Evolutionary conservation across 1,140 invertebrate genomes (phyloP), one percentile per base, ranked within the genome.

Genomic region (Bombus pascuorum): DNA sequence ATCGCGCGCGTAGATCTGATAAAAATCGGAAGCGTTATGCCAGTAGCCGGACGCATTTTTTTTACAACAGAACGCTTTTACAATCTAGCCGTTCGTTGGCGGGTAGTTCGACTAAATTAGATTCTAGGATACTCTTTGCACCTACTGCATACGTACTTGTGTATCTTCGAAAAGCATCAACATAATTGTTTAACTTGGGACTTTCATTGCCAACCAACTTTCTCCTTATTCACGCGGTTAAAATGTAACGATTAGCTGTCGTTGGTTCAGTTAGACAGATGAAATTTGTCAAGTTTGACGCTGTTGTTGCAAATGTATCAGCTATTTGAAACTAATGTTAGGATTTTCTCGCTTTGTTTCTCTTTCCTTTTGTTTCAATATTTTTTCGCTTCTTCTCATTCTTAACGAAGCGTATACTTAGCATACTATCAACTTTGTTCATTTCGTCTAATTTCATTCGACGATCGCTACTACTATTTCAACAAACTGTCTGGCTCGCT

Each of bases 171-270:
- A 70, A 37, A 59, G 37, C 22, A 65, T 83, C 39, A 6, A 59
- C 32, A 25, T 76, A 77, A 85, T 89, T 88, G 75, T 88, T 81
- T 57, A 81, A 88, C 71, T 85, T 85, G 47, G 44, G 53, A 76
- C 77, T 77, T 81, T 85, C 82, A 85, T 88, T 79, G 82, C 66
- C 57, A 85, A 73, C 72, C 57, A 25, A 62, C 87, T 88, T 88
- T 88, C 87, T 87, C 86, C 86, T 22, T 76, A 68, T 87, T 86
- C 85, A 78, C 71, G 73, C 66, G 37, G 28, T 59, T 72, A 74
- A 87, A 87, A 83, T 71, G 70, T 87, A 80, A 70, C 81, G 83
- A 84, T 86, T 77, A 75, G 65, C 68, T 70, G 73, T 72, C 71
- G 74, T 37, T 42, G n/a, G 59, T 44, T 15, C 28, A 9, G n/a